Conservation (phyloP, 2,888 invertebrate genomes). For the Caenorhabditis zanzibari region DNA sequence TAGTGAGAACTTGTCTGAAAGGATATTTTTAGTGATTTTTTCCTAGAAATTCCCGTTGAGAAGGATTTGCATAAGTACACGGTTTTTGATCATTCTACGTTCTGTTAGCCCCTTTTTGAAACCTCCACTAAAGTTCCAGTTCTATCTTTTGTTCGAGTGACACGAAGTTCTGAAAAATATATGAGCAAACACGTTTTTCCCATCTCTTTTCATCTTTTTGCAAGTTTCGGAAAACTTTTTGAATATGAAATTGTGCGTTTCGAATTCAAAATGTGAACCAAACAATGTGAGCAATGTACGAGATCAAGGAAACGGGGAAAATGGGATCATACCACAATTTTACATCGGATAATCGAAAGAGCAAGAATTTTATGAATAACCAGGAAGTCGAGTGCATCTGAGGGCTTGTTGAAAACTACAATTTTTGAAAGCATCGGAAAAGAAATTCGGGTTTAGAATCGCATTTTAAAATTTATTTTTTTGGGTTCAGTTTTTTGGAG, state of each 20-base stretch:
- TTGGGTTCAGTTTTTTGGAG: too few species aligned
- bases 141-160: constrained; percentile 2
- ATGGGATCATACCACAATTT: background rate
- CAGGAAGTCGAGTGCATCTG: background rate
- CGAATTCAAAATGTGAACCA: constrained; percentile 31
- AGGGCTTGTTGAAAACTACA: background rate
- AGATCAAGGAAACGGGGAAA: constrained; percentile 21
- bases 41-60: constrained; percentile 8
- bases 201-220: constrained; percentile 28
- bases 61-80: constrained; percentile 47
- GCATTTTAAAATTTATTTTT: too few species aligned
- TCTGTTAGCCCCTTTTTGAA: background rate
- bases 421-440: too few species aligned
- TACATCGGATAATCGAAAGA: background rate
- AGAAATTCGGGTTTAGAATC: too few species aligned
- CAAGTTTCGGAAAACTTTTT: constrained; percentile 18
- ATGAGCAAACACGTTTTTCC: constrained; percentile 6
- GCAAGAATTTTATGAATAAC: background rate
- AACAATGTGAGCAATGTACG: constrained; percentile 15
- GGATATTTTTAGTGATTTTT: constrained; percentile 11
- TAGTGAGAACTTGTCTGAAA: constrained; percentile 8
- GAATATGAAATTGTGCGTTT: constrained; percentile 24
- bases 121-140: constrained; percentile 6
- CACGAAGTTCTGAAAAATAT: background rate
- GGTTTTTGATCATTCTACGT: constrained; percentile 52